Percentiles rank a stretch among this genome's conserved stretches.
phyloP scores from a whole-genome alignment of 30 jellyfish, hydroid and myxozoan genomes.

The Mastigias papua region DNA sequence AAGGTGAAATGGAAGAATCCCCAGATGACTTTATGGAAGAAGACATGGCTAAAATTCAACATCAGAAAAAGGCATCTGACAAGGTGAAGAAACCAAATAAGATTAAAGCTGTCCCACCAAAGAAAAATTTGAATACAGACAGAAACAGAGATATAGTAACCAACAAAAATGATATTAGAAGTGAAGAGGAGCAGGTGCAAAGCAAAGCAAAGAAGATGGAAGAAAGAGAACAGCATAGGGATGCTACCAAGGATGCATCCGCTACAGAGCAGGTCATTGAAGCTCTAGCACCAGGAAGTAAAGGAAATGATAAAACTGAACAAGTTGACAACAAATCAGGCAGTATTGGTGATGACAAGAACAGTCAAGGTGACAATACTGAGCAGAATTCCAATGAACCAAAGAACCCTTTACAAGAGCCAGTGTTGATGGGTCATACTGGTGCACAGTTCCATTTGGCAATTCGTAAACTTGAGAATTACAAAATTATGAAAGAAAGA shows the following conservation, averaged over 20 bases:
- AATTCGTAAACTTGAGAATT: constrained; percentile 47
- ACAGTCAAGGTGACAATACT: neutral
- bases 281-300: constrained; percentile 35
- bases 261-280: neutral
- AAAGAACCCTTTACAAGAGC: too few relatives aligned
- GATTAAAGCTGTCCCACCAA: neutral
- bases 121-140: neutral
- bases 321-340: neutral
- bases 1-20: constrained; percentile 19
- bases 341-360: neutral
- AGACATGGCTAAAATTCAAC: neutral
- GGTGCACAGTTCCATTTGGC: constrained; percentile 9
- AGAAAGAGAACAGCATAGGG: neutral
- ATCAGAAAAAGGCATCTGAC: neutral
- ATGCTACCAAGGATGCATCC: neutral
- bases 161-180: neutral
- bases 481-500: constrained; percentile 39
- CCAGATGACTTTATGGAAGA: constrained; percentile 3
- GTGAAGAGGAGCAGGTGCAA: neutral
- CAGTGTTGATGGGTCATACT: neutral
- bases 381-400: neutral
- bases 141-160: neutral
- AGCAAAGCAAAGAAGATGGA: neutral
- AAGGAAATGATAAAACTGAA: neutral
- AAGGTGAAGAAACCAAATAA: neutral